A percentile compares a stretch with the other conserved stretches of the same genome.
phyloP scores from a whole-genome alignment of 2,888 invertebrate species.

The Neoitamus cyanurus region DNA sequence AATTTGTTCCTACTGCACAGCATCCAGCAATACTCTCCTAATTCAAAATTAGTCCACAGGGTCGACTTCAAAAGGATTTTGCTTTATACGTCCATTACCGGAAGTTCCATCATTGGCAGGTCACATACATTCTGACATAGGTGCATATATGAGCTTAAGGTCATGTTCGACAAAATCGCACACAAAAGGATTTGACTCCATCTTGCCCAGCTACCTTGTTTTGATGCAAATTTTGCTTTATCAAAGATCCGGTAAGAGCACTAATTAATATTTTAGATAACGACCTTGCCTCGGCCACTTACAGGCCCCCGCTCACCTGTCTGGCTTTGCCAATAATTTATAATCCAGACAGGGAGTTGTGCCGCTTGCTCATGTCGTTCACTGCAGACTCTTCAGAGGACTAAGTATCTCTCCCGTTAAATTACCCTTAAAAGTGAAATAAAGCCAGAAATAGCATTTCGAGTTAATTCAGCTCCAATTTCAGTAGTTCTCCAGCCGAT shows the following conservation, averaged over 20 bases:
- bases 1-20: no score
- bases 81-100: no score
- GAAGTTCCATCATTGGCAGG: no score
- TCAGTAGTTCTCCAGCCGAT: neutral
- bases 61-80: no score
- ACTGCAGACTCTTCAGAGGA: neutral
- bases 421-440: constrained; percentile 16
- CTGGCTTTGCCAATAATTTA: neutral
- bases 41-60: no score
- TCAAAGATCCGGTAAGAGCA: neutral
- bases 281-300: neutral
- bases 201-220: neutral
- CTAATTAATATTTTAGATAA: neutral
- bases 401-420: neutral
- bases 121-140: no score
- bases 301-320: neutral
- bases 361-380: neutral
- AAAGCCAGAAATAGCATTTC: neutral
- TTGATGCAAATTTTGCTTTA: neutral
- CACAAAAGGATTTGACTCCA: neutral
- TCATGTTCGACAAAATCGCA: no score
- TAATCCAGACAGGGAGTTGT: neutral
- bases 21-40: no score
- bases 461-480: constrained; percentile 10
- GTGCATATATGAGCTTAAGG: no score